Evolutionary conservation across 2,113 vertebrate genomes (phyloP).

Genomic region (Rhinolophus ferrumequinum): DNA sequence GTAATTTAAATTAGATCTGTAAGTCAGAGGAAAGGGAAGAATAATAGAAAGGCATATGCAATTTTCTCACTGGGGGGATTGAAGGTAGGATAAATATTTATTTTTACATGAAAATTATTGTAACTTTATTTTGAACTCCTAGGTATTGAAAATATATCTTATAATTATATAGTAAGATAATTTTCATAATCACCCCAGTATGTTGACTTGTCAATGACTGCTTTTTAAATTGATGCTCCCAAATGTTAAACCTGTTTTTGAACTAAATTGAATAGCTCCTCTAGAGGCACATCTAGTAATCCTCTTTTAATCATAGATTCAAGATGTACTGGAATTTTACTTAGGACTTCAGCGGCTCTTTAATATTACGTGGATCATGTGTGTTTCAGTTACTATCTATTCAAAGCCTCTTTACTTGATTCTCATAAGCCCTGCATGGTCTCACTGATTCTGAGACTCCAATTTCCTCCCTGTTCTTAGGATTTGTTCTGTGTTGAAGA

Average conservation of each 20-base stretch:
- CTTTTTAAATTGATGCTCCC: background rate
- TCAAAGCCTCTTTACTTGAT: background rate
- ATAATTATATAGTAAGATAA: background rate
- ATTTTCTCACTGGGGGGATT: background rate
- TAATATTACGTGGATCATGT: background rate
- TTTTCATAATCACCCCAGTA: background rate
- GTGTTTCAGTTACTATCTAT: background rate
- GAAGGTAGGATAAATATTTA: background rate
- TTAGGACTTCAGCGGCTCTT: background rate
- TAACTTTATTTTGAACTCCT: background rate
- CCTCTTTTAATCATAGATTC: background rate
- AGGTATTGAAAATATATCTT: background rate
- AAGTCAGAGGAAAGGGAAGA: background rate
- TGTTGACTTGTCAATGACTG: background rate
- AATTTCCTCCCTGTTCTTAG: background rate
- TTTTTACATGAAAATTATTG: background rate
- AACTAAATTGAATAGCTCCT: background rate
- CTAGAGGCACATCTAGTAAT: background rate
- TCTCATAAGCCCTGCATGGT: background rate
- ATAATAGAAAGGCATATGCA: background rate
- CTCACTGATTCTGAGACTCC: background rate
- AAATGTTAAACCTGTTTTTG: background rate
- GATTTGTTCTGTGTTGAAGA: background rate
- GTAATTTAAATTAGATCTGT: background rate
- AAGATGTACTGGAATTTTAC: background rate